These are phyloP conservation scores for Muntiacus reevesi DNA, from an alignment of 2,113 vertebrate genomes.

Conservation along the genomic window DNA sequence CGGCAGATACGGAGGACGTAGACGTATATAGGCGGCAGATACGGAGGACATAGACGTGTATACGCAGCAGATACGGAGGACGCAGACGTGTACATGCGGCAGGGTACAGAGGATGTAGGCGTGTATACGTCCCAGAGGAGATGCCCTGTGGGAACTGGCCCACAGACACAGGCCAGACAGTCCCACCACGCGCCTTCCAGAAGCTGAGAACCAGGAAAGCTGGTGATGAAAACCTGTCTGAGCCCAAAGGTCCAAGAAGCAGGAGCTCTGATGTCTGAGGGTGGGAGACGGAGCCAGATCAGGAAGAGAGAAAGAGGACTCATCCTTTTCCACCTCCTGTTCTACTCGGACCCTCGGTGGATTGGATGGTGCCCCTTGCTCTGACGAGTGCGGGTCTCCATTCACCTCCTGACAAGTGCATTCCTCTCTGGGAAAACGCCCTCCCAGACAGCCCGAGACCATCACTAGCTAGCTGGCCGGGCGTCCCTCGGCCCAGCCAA, in stretches of 20 bases:
- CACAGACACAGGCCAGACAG: not conserved
- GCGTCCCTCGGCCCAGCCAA: not conserved
- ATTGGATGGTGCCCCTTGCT: not conserved
- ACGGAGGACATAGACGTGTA: rapidly evolving
- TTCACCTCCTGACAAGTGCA: not conserved
- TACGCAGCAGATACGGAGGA: rapidly evolving
- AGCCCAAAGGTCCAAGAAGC: not conserved
- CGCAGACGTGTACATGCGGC: rapidly evolving
- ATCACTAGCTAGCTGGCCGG: not conserved
- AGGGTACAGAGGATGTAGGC: not conserved
- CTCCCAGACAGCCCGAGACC: not conserved
- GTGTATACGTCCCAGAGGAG: not conserved
- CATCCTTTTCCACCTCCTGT: not conserved
- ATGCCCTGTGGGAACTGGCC: not conserved
- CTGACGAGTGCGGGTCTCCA: too few species aligned
- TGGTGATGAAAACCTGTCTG: not conserved
- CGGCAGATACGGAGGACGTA: not conserved
- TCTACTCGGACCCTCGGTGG: not conserved
- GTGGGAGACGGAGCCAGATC: not conserved
- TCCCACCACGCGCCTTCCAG: rapidly evolving
- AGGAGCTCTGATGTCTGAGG: not conserved
- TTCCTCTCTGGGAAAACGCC: not conserved
- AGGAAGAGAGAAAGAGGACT: too few species aligned
- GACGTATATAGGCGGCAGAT: rapidly evolving
- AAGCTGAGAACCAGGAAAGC: not conserved